Base-by-base conservation (phyloP, 2,113 vertebrate genomes). In the Antennarius striatus region DNA sequence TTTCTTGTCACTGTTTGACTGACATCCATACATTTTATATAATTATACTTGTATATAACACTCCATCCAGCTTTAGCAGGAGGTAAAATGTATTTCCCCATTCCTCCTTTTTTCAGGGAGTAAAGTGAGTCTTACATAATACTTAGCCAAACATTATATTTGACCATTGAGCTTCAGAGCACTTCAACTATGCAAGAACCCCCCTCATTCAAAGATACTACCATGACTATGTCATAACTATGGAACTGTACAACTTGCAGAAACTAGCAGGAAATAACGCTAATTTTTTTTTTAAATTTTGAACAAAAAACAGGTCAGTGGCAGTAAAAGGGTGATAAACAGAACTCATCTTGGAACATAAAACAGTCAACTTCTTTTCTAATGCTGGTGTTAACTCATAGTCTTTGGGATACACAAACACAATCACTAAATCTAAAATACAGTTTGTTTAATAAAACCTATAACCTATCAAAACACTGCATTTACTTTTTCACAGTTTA, bases 161-260 rank as follows among this genome's bases (percentile, higher is more conserved):
- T 86, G 85, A 87, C 75, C 60, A 16, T 79, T 83, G 80, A 80
- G 63, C 79, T 73, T 75, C 48, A 39, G 66, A 70, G 79, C 50
- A 43, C 45, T 77, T 71, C 30, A 66, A 13, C 72, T 73, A 75
- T 77, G 66, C 56, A 74, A 42, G 51, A 56, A 62, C 30, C 0
- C 47, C 58, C 58, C 61, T 47, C 60, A 61, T 32, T 2, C 36
- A 56, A 14, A 59, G 71, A 36, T 42, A 46, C 17, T 53, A 36
- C 39, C 13, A 16, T 30, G 10, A 15, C 36, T 42, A 0, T 54
- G 61, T 16, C 66, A 42, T 13, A 17, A 47, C 50, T 72, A 0
- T 17, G n/a, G 17, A 42, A n/a, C 60, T 43, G 22, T 29, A 5
- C 6, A 28, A 7, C 53, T 28, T 40, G 14, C 3, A 46, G 50